phyloP scores from a whole-genome alignment of 37 sponge, comb jelly and placozoan species.

The Diacarnus erythraeanus region DNA sequence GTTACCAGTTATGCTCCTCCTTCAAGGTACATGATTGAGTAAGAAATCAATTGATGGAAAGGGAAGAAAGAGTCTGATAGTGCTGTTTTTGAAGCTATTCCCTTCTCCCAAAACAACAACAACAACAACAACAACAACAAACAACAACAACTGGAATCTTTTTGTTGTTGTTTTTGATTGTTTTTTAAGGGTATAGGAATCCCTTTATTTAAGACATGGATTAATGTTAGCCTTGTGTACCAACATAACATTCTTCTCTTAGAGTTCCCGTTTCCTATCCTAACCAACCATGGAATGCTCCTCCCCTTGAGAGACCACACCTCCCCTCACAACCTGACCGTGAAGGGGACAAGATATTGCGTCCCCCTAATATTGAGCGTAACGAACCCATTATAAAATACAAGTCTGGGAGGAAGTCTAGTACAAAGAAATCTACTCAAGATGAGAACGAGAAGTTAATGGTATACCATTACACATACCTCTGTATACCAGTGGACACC shows the following conservation, averaged over 20 bases:
- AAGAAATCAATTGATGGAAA: no score
- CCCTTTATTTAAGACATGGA: not conserved
- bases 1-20: not conserved
- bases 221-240: not conserved
- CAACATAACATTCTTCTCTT: not conserved
- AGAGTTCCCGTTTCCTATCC: not conserved
- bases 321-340: not conserved
- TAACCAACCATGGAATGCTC: not conserved
- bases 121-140: no score
- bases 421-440: conserved; percentile 10
- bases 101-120: no score
- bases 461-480: no score
- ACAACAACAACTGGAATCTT: no score
- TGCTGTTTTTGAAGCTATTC: no score
- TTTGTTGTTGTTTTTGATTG: no score
- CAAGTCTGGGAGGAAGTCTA: conserved; percentile 32
- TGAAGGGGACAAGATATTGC: not conserved
- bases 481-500: no score
- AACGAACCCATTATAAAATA: conserved; percentile 19
- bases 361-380: conserved; percentile 19
- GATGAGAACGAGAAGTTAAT: conserved; percentile 15
- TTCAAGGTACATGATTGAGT: no score
- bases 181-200: no score
- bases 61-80: no score
- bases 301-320: conserved; percentile 1